A percentile compares a stretch with the other conserved stretches of the same genome.
These are phyloP conservation scores for Trogon surrucura DNA, from an alignment of 2,113 vertebrate species.

Conservation along the genomic window DNA sequence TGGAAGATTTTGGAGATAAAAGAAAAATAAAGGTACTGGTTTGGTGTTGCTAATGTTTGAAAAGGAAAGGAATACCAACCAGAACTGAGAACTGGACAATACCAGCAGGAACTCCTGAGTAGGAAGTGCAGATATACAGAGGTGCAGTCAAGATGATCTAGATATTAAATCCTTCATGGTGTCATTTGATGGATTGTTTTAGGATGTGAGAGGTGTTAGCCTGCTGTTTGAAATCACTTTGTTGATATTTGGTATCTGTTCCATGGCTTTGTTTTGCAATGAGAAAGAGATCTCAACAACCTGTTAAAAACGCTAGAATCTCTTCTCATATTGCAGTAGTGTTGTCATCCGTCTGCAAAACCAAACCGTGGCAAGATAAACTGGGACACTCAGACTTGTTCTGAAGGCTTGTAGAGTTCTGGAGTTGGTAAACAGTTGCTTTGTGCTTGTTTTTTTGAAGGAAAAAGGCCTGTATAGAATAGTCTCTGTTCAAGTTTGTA, in stretches of 20 bases:
- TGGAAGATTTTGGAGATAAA: background rate
- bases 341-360: slow-evolving; percentile 16
- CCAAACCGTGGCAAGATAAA: background rate
- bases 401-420: slow-evolving; percentile 6
- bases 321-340: background rate
- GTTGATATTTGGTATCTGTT: background rate
- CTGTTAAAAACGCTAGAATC: slow-evolving; percentile 3
- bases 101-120: background rate
- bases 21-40: background rate
- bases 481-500: background rate
- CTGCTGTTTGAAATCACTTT: background rate
- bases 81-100: background rate
- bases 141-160: background rate
- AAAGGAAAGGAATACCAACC: background rate
- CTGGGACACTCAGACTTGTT: background rate
- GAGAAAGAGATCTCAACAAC: background rate
- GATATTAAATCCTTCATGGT: background rate
- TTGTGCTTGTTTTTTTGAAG: background rate
- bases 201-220: background rate
- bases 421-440: background rate
- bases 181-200: background rate
- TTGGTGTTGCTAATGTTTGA: background rate
- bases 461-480: background rate
- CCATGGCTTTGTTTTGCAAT: background rate
- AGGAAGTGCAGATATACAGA: background rate